These are phyloP conservation scores for Apoda limacodes DNA, from an alignment of 2,888 invertebrate genomes.

Conservation along the genomic window DNA sequence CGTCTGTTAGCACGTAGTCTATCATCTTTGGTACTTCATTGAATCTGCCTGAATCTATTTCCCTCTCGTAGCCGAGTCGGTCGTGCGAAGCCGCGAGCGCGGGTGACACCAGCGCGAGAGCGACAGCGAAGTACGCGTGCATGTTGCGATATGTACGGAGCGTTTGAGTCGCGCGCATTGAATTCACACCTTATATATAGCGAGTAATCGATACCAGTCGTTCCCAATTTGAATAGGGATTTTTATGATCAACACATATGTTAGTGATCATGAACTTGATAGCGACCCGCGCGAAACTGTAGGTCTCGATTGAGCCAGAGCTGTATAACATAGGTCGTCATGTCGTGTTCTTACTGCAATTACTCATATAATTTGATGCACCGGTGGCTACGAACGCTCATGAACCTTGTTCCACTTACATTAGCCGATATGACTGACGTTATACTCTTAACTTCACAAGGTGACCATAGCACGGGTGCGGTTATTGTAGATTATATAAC, in stretches of 20 bases:
- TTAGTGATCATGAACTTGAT: conserved; percentile 57
- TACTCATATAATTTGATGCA: conserved; percentile 46
- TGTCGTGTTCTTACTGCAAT: conserved; percentile 25
- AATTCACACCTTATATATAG: conserved; percentile 57
- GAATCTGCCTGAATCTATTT: conserved; percentile 45
- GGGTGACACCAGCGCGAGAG: conserved; percentile 42
- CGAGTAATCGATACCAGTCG: conserved; percentile 58
- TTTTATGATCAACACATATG: too few relatives aligned
- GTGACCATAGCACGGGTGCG: conserved; percentile 35
- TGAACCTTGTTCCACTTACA: conserved; percentile 65
- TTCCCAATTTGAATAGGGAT: conserved; percentile 59
- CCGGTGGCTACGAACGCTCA: conserved; percentile 45
- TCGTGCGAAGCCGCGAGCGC: conserved; percentile 32
- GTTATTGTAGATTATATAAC: conserved; percentile 22
- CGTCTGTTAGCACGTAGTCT: conserved; percentile 44
- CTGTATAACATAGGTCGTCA: conserved; percentile 18
- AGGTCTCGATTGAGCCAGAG: conserved; percentile 22
- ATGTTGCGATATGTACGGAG: conserved; percentile 55
- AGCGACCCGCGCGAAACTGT: conserved; percentile 32
- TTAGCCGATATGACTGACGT: conserved; percentile 42
- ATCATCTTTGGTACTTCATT: conserved; percentile 46
- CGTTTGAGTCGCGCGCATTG: conserved; percentile 61
- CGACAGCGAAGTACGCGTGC: conserved; percentile 59
- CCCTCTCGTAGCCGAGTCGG: conserved; percentile 54
- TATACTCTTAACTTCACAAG: conserved; percentile 40